Conservation (phyloP, 2,113 vertebrate species). For the Pitta sordida region DNA sequence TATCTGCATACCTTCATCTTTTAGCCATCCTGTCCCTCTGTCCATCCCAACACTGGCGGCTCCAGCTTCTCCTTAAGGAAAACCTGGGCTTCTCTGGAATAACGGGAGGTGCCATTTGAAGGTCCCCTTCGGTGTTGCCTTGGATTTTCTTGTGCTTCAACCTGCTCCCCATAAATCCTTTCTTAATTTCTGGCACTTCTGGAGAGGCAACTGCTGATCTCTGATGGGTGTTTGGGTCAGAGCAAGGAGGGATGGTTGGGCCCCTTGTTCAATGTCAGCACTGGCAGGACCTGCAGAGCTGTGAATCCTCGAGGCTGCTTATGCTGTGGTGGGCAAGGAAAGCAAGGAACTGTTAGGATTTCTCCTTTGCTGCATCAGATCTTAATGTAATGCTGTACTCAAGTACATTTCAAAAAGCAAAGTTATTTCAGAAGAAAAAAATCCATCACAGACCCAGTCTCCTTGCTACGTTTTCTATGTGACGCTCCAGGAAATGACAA, state of each 20-base stretch:
- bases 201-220: not conserved
- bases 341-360: not conserved
- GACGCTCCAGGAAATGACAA: not conserved
- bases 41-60: not conserved
- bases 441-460: not conserved
- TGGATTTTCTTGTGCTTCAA: not conserved
- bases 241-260: not conserved
- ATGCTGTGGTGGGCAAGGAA: fast-evolving
- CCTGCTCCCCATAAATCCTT: not conserved
- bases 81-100: not conserved
- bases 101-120: not conserved
- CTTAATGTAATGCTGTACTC: not conserved
- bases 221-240: not conserved
- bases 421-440: not conserved
- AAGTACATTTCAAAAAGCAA: not conserved
- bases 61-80: not conserved
- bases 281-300: not conserved
- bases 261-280: not conserved
- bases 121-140: not conserved
- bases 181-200: not conserved
- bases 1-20: not conserved
- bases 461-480: not conserved
- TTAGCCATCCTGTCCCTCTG: not conserved
- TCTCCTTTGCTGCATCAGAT: not conserved
- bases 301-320: not conserved